Conservation (phyloP, 1,140 invertebrate genomes). For the Arctopsyche grandis region DNA sequence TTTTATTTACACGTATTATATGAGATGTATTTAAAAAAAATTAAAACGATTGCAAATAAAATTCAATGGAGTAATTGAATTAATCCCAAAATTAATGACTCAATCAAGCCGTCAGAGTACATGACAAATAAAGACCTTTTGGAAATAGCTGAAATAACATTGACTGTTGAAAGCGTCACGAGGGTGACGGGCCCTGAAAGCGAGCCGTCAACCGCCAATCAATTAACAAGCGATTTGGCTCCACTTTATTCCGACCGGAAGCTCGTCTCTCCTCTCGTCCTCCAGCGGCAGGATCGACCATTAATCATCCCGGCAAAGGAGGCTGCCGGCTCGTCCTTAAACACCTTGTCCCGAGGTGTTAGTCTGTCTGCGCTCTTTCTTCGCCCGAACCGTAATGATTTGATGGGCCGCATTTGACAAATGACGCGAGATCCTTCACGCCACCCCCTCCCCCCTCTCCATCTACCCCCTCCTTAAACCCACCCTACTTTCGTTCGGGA, state of each 20-base stretch:
- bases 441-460: too few relatives aligned
- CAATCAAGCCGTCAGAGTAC: too few relatives aligned
- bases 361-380: constrained; percentile 30
- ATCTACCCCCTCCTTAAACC: neutral
- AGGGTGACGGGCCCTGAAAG: neutral
- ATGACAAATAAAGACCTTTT: too few relatives aligned
- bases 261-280: constrained; percentile 16
- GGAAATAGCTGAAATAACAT: too few relatives aligned
- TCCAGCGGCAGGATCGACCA: constrained; percentile 33
- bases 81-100: too few relatives aligned
- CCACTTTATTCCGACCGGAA: neutral
- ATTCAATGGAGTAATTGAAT: too few relatives aligned
- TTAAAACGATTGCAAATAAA: too few relatives aligned
- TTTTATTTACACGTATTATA: too few relatives aligned
- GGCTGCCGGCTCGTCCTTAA: constrained; percentile 29
- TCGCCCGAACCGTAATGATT: constrained; percentile 43
- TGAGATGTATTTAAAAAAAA: too few relatives aligned
- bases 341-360: constrained; percentile 51
- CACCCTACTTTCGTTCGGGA: neutral
- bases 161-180: neutral
- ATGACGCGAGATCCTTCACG: constrained; percentile 53
- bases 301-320: constrained; percentile 30
- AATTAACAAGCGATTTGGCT: constrained; percentile 25
- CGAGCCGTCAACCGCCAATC: constrained; percentile 27
- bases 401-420: constrained; percentile 53